Percentiles rank a stretch among this genome's conserved stretches.
phyloP scores from a whole-genome alignment of 37 sponge, comb jelly and placozoan species.

The Beroe ovata region DNA sequence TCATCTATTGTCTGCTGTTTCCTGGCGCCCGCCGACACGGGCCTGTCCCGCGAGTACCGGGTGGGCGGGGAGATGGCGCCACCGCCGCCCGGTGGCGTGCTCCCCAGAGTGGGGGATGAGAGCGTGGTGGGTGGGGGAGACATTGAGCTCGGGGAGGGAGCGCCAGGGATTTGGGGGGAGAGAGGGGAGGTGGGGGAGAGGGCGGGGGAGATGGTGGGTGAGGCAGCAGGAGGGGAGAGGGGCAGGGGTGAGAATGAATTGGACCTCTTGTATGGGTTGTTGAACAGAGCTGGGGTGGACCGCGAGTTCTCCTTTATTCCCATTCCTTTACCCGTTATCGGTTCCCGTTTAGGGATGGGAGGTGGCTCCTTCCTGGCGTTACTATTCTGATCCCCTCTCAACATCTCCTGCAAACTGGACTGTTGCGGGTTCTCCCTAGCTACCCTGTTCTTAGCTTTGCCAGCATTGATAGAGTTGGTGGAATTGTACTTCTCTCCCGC shows the following conservation, averaged over 20 bases:
- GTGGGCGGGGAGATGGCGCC: conserved; percentile 1
- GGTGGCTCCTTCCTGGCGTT: conserved; percentile 25
- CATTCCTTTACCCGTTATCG: not conserved
- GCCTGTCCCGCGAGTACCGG: conserved; percentile 12
- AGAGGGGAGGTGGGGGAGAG: conserved; percentile 16
- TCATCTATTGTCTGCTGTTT: conserved; percentile 20
- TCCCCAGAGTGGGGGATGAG: not conserved
- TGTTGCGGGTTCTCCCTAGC: conserved; percentile 23
- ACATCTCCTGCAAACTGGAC: conserved; percentile 48
- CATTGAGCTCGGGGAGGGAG: conserved; percentile 8
- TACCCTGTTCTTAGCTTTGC: not conserved
- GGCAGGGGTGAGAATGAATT: conserved; percentile 1
- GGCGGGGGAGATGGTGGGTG: not conserved
- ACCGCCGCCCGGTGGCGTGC: not conserved
- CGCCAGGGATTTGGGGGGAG: conserved; percentile 8
- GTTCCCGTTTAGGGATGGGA: conserved; percentile 63
- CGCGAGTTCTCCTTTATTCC: conserved; percentile 54
- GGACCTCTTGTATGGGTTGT: conserved; percentile 15
- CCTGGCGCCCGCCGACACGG: conserved; percentile 19
- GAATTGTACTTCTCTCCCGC: not conserved
- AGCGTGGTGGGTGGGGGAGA: conserved; percentile 29
- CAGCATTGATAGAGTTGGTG: conserved; percentile 5
- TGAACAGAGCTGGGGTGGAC: conserved; percentile 30
- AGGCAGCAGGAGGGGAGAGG: conserved; percentile 11
- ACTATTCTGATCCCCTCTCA: conserved; percentile 47